phyloP scores from a whole-genome alignment of 2,888 invertebrate species.

The Chrysopilus asiliformis region DNA sequence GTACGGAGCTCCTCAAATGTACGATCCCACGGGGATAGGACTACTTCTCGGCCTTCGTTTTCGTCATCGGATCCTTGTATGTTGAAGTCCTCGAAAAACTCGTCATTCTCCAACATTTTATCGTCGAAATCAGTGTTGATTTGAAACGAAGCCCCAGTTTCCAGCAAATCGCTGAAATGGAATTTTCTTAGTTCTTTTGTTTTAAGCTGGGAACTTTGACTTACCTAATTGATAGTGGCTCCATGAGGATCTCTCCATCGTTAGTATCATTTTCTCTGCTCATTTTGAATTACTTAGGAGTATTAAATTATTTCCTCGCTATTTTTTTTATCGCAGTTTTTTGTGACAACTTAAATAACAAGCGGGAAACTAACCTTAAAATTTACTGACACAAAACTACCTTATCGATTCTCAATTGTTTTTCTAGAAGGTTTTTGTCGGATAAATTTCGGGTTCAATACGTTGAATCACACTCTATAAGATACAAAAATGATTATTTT shows the following conservation, averaged over 20 bases:
- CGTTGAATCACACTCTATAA: no score
- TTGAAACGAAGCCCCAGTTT: slow-evolving; percentile 26
- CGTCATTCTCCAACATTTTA: slow-evolving; percentile 13
- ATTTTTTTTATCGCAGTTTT: no score
- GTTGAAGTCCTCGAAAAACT: slow-evolving; percentile 2
- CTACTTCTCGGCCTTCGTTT: slow-evolving; percentile 12
- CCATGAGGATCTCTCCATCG: slow-evolving; percentile 17
- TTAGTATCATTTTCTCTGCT: no score
- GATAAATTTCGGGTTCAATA: no score
- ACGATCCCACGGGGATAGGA: slow-evolving; percentile 29
- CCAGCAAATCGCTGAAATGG: slow-evolving; percentile 21
- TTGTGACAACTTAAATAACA: no score
- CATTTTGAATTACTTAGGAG: no score
- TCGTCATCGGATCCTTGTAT: slow-evolving; percentile 19
- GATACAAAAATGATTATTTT: no score
- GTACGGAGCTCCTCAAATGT: slow-evolving; percentile 26
- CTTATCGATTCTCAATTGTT: no score
- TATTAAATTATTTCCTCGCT: no score
- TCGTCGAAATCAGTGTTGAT: slow-evolving; percentile 25
- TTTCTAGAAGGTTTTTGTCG: no score
- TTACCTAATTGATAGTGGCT: slow-evolving; percentile 22
- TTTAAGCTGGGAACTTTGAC: not conserved
- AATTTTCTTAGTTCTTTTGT: not conserved
- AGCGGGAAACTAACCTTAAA: no score
- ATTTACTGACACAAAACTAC: no score